Percentiles rank a stretch among this genome's conserved stretches.
Conservation (phyloP, 2,888 invertebrate genomes). For the Spatulosminthurus flaviceps region DNA sequence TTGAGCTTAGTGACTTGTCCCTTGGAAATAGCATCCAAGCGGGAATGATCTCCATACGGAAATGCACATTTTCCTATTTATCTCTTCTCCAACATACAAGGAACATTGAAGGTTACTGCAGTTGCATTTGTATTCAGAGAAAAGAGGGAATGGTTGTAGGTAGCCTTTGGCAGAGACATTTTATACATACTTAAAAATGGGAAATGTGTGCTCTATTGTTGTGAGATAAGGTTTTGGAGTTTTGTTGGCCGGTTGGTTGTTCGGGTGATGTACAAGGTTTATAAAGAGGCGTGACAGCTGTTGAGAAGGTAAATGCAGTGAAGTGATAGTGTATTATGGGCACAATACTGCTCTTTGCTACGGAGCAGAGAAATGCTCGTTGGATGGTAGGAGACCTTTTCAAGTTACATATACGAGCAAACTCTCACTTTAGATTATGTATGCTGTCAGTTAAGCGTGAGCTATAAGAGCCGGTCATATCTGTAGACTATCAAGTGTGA, state of each 20-base stretch:
- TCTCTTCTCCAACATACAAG: no score
- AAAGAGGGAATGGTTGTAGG: no score
- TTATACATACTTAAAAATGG: not conserved
- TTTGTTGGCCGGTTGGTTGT: not conserved
- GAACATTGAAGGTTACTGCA: no score
- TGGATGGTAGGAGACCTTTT: not conserved
- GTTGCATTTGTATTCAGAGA: no score
- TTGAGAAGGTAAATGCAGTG: slow-evolving; percentile 34
- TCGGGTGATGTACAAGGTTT: slow-evolving; percentile 31
- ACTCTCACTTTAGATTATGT: not conserved
- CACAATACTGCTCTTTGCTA: no score
- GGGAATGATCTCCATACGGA: not conserved
- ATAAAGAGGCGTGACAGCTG: slow-evolving; percentile 43
- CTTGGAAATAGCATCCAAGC: not conserved
- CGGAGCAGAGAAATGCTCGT: no score
- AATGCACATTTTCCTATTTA: no score
- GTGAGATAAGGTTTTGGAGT: not conserved
- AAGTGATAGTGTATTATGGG: not conserved
- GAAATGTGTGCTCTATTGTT: not conserved
- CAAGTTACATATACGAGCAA: not conserved
- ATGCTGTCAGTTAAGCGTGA: not conserved
- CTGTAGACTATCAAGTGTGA: not conserved
- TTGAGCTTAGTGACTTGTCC: not conserved
- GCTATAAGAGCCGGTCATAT: not conserved
- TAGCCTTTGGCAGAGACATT: not conserved